Percentiles rank a stretch among this genome's conserved stretches.
These are phyloP conservation scores for Anthonomus grandis DNA, from an alignment of 1,140 invertebrate genomes.

Conservation along the genomic window DNA sequence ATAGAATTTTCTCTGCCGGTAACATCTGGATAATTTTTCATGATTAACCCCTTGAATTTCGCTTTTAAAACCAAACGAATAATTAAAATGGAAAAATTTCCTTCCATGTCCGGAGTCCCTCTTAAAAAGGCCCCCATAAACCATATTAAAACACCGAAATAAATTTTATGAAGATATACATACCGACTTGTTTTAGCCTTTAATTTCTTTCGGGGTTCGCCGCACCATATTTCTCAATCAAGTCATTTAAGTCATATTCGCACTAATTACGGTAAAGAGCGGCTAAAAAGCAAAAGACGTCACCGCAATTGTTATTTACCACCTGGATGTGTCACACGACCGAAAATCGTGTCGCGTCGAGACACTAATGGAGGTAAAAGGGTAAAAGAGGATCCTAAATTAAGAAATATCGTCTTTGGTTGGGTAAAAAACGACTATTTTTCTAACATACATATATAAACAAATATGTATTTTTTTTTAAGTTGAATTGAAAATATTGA, in stretches of 20 bases:
- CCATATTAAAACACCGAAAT: too few species aligned
- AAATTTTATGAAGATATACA: conserved; percentile 8
- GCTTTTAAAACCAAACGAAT: too few species aligned
- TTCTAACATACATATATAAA: too few species aligned
- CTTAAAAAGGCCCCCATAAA: too few species aligned
- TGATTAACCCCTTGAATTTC: too few species aligned
- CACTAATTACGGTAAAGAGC: conserved; percentile 26
- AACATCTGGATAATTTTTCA: too few species aligned
- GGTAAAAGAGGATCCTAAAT: conserved; percentile 22
- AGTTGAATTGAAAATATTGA: too few species aligned
- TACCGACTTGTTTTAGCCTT: conserved; percentile 8
- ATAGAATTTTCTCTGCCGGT: too few species aligned
- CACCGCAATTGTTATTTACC: conserved; percentile 27
- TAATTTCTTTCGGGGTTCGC: conserved; percentile 17
- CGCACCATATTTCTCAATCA: conserved; percentile 24
- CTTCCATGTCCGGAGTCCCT: too few species aligned
- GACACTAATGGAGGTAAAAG: conserved; percentile 21
- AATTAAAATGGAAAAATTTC: too few species aligned
- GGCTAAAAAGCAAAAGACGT: conserved; percentile 26
- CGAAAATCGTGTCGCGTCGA: conserved; percentile 26
- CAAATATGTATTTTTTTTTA: too few species aligned
- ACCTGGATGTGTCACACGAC: conserved; percentile 25
- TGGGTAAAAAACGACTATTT: too few species aligned
- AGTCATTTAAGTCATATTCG: conserved; percentile 22
- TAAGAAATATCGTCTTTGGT: conserved; percentile 26